Conservation (phyloP, 1,140 invertebrate genomes). For the Cydia amplana region DNA sequence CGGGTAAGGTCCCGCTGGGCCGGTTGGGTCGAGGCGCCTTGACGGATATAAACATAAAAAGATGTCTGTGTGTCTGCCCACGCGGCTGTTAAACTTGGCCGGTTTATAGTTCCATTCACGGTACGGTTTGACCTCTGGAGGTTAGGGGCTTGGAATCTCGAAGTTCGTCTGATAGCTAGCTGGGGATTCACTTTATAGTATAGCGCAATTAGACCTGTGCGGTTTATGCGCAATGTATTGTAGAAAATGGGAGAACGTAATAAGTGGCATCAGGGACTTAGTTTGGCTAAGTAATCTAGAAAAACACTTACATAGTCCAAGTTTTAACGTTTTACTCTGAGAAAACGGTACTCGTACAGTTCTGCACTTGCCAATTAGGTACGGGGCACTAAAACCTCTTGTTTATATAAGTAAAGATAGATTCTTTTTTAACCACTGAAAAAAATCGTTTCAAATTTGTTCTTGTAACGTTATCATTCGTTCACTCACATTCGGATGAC, state of each 20-base stretch:
- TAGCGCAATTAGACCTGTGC: neutral
- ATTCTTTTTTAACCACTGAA: no score
- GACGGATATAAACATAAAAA: constrained; percentile 67
- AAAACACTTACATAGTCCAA: no score
- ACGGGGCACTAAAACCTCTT: no score
- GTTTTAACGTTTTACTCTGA: no score
- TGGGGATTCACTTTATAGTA: constrained; percentile 9
- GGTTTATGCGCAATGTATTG: neutral
- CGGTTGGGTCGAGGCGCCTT: constrained; percentile 62
- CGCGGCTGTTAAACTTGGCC: constrained; percentile 64
- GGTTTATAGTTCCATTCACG: constrained; percentile 71
- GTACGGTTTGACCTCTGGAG: constrained; percentile 54
- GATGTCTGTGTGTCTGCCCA: constrained; percentile 55
- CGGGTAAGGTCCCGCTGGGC: constrained; percentile 59
- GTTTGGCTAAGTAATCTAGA: constrained; percentile 3
- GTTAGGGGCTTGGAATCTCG: constrained; percentile 28
- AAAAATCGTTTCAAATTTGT: no score
- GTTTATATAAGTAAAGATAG: no score
- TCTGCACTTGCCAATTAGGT: no score
- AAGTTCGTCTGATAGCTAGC: constrained; percentile 3
- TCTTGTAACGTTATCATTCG: no score
- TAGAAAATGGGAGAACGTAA: neutral
- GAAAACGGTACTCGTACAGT: no score
- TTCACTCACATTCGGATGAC: no score
- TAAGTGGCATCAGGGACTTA: neutral